Evolutionary conservation across 1,140 invertebrate genomes (phyloP).

Genomic region (Hirudo medicinalis): DNA sequence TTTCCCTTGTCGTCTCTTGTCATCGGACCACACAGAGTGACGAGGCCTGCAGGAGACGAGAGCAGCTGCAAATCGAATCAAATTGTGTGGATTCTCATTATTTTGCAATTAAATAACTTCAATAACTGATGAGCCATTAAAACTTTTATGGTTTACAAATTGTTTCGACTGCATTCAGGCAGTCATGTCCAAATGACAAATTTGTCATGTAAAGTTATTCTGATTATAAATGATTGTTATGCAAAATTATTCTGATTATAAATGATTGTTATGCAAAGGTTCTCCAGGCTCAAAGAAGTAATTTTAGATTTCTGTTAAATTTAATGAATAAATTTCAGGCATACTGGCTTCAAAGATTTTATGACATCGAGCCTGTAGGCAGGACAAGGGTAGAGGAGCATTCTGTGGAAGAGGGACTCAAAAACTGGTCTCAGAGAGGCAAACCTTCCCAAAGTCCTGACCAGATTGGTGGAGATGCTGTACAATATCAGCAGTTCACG

Average conservation of each 20-base stretch:
- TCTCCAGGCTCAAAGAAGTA: too few species aligned
- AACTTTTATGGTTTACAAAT: too few species aligned
- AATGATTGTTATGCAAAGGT: too few species aligned
- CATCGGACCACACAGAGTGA: conserved; percentile 55
- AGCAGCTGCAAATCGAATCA: conserved; percentile 44
- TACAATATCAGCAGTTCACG: conserved; percentile 26
- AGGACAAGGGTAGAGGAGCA: conserved; percentile 71
- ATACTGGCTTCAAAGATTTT: conserved; percentile 59
- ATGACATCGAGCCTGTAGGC: conserved; percentile 69
- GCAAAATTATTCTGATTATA: too few species aligned
- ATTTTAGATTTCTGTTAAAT: too few species aligned
- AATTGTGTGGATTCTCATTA: background rate
- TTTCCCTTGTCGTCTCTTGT: conserved; percentile 54
- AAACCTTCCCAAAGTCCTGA: conserved; percentile 68
- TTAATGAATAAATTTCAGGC: background rate
- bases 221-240: too few species aligned
- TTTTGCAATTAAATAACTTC: too few species aligned
- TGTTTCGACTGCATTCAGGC: too few species aligned
- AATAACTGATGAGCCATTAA: too few species aligned
- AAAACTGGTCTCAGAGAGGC: conserved; percentile 69
- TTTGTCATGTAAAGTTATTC: too few species aligned
- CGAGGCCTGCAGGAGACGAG: conserved; percentile 54
- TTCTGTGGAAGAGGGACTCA: conserved; percentile 78
- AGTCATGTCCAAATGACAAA: too few species aligned
- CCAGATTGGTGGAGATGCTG: conserved; percentile 73